Base-by-base conservation (phyloP, 2,888 invertebrate species). In the Tuta absoluta region DNA sequence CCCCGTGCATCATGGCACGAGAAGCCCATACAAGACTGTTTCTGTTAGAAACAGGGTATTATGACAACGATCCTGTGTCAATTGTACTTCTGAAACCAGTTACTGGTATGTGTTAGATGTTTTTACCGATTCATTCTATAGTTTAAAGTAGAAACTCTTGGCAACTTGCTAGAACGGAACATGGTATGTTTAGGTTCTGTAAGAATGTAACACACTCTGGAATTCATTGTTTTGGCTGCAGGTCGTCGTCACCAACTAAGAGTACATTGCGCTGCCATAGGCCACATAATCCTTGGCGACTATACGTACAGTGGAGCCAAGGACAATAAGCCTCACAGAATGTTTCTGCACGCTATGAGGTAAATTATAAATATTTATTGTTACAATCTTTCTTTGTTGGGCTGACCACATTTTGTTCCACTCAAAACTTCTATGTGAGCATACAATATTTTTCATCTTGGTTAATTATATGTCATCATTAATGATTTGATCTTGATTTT, bases 221-320 rank as follows among this genome's bases (percentile, higher is more conserved):
- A n/a, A n/a, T 56, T 12, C 24, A 56, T 11, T 56, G 19, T 11
- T 21, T 10, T 1, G 21, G 3, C 49, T 59, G 0, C 65, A 92
- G 92, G 93, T 11, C 92, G 97, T n/a, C 92, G 96, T 0, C 97
- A 97, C 79, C 97, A 97, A 75, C 87, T 97, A 21, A 87, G 97
- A 33, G 95, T 96, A 2, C 97, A 97, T 76, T 95, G 95, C 77
- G 81, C 86, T n/a, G 86, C 93, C 41, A 87, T 96, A 7, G 95
- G 95, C 0, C 96, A 96, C 81, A 94, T 94, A 0, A 94, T 97
- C 14, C 93, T 97, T 17, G 97, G 97, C 0, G 97, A 97, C 85
- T 96, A 94, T 76, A 96, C 96, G 0, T 97, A 97, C 81, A 96
- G 96, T 70, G 89, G 93, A 66, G 85, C 93, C 17, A 84, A 78